Evolutionary conservation across 2,888 invertebrate species (phyloP).

Genomic region (Coronaproctus castanopsis): DNA sequence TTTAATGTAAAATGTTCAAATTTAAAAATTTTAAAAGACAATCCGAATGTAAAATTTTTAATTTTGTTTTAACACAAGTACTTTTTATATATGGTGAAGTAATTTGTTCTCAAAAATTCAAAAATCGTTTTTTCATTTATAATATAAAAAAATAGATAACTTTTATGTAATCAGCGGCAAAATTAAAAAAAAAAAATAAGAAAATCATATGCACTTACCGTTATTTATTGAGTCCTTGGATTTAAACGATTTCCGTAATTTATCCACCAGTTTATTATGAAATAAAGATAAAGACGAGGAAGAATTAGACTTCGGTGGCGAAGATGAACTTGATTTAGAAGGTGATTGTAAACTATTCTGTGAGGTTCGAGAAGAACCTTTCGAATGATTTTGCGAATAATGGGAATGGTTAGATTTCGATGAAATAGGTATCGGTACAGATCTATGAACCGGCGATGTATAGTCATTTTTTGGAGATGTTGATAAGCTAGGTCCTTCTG

Average conservation of each 20-base stretch:
- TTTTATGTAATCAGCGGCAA: too few species aligned
- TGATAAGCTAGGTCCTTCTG: conserved; percentile 48
- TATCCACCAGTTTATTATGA: conserved; percentile 58
- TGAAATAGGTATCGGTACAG: conserved; percentile 42
- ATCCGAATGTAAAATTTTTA: too few species aligned
- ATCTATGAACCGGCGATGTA: conserved; percentile 37
- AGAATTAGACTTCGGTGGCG: conserved; percentile 38
- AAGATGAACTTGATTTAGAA: conserved; percentile 42
- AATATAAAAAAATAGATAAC: too few species aligned
- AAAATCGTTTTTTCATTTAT: too few species aligned
- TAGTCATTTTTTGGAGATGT: conserved; percentile 42
- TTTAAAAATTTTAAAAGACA: too few species aligned
- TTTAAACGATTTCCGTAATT: conserved; percentile 45
- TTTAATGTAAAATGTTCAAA: too few species aligned
- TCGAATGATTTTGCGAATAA: conserved; percentile 31
- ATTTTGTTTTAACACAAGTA: too few species aligned
- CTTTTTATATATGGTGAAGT: too few species aligned
- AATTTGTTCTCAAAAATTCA: too few species aligned
- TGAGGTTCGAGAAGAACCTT: conserved; percentile 39
- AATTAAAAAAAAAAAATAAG: too few species aligned
- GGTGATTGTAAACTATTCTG: conserved; percentile 42
- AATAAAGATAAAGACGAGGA: conserved; percentile 49
- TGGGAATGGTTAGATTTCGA: conserved; percentile 29
- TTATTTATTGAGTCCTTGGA: conserved; percentile 16
- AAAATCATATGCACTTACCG: conserved; percentile 8